Conservation (phyloP, 2,797 vertebrate genomes). For the Sarcophilus harrisii region DNA sequence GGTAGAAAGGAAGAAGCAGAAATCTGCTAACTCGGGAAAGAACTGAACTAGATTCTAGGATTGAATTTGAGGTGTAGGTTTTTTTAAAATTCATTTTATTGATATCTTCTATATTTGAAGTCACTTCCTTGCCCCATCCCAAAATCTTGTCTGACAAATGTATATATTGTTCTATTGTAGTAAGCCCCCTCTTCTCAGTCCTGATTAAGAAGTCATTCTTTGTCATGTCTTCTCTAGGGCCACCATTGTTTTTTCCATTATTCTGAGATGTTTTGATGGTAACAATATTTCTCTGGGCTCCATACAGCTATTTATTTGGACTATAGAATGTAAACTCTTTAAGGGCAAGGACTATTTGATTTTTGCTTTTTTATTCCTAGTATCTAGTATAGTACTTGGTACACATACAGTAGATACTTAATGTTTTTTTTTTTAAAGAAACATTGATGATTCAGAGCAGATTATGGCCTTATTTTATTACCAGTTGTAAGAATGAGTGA, state of each 20-base stretch:
- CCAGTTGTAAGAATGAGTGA: neutral
- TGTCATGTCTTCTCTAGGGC: neutral
- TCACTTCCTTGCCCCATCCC: neutral
- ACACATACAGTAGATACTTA: neutral
- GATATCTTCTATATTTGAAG: neutral
- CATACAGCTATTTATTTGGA: neutral
- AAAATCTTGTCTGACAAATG: neutral
- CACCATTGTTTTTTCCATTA: neutral
- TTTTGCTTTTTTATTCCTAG: neutral
- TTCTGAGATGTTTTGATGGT: neutral
- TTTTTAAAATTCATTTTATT: neutral
- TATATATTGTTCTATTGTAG: neutral
- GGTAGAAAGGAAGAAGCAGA: neutral
- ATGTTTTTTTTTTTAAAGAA: no score
- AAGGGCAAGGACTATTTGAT: neutral
- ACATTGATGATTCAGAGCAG: neutral
- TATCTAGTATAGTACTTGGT: neutral
- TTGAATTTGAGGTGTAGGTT: neutral
- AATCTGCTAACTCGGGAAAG: neutral
- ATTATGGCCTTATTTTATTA: neutral
- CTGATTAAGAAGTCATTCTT: neutral
- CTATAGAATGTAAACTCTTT: neutral
- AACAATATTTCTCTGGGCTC: neutral
- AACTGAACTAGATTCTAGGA: neutral
- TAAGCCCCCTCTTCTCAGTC: neutral